Percentiles rank a stretch among this genome's conserved stretches.
Evolutionary conservation across 2,113 vertebrate species (phyloP).

Genomic region (Smithornis capensis): DNA sequence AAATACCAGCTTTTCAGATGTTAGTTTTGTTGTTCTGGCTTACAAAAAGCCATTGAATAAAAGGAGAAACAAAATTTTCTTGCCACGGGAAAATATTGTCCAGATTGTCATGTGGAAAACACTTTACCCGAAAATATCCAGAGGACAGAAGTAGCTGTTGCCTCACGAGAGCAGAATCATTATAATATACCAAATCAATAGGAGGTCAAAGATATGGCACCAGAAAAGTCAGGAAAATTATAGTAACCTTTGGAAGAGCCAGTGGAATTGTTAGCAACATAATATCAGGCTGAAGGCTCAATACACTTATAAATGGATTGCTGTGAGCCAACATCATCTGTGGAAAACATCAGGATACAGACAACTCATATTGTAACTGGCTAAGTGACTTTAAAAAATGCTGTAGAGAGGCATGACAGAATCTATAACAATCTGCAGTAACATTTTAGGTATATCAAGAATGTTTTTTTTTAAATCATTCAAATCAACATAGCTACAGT

Average conservation of each 20-base stretch:
- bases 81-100: neutral
- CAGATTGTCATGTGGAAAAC: neutral
- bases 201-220: neutral
- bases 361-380: neutral
- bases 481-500: neutral
- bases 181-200: neutral
- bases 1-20: neutral
- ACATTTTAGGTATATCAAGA: neutral
- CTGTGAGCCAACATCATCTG: neutral
- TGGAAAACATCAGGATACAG: neutral
- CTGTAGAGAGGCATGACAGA: neutral
- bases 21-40: neutral
- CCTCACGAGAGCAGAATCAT: neutral
- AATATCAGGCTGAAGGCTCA: neutral
- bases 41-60: neutral
- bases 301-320: neutral
- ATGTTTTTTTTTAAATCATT: neutral
- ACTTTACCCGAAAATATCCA: neutral
- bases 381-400: neutral
- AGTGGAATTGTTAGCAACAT: neutral
- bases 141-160: neutral
- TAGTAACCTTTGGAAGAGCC: neutral
- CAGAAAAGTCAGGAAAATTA: neutral
- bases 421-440: neutral
- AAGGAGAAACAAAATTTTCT: neutral